A percentile compares a stretch with the other conserved stretches of the same genome.
Conservation (phyloP, 2,888 invertebrate species). For the Eristalis tenax region DNA sequence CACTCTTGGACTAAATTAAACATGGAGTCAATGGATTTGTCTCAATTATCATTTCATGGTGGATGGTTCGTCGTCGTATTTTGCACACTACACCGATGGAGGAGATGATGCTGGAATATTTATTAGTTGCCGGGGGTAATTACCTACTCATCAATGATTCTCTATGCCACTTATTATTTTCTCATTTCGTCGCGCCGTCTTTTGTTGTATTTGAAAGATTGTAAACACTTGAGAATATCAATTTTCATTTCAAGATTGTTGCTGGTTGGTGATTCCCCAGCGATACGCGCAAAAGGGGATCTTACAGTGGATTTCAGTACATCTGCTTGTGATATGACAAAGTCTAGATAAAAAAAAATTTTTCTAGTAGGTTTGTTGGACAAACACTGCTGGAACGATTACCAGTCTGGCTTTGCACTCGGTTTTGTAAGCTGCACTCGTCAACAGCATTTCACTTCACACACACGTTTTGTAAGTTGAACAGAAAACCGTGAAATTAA, state of each 20-base stretch:
- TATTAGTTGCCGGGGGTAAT: conserved; percentile 33
- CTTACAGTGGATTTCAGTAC: conserved; percentile 8
- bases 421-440: conserved; percentile 12
- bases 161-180: conserved; percentile 5
- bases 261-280: conserved; percentile 60
- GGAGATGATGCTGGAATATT: conserved; percentile 11
- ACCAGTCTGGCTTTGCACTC: conserved; percentile 39
- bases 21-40: conserved; percentile 14
- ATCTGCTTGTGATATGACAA: conserved; percentile 41
- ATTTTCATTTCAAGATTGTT: conserved; percentile 37
- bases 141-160: conserved; percentile 26
- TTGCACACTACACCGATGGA: conserved; percentile 39
- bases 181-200: neutral
- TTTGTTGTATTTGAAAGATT: conserved; percentile 13
- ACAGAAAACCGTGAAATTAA: neutral
- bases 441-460: neutral
- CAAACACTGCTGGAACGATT: conserved; percentile 19
- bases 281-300: conserved; percentile 26
- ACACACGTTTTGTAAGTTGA: neutral
- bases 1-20: conserved; percentile 10
- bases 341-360: conserved; percentile 25
- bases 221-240: conserved; percentile 15
- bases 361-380: conserved; percentile 53
- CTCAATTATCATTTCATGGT: conserved; percentile 27
- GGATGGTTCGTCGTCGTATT: neutral